Percentiles rank a stretch among this genome's conserved stretches.
Conservation (phyloP, 1,140 invertebrate genomes). For the Anagrus nilaparvatae region DNA sequence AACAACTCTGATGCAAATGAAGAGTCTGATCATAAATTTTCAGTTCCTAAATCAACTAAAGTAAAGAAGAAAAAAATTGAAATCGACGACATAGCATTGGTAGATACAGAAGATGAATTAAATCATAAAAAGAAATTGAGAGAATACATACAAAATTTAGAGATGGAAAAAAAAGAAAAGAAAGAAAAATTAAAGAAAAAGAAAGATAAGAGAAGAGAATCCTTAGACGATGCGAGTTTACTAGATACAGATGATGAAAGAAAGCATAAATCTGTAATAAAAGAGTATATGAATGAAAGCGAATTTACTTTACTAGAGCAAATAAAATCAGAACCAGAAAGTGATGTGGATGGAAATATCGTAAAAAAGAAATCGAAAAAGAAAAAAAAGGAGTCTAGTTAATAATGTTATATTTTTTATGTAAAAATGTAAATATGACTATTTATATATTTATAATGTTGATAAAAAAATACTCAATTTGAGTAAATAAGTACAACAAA, state of each 20-base stretch:
- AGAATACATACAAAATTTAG: not conserved
- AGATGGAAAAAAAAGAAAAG: too few species aligned
- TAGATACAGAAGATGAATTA: constrained; percentile 13
- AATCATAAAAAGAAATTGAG: not conserved
- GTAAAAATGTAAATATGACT: too few species aligned
- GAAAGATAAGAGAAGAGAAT: too few species aligned
- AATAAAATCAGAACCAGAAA: constrained; percentile 14
- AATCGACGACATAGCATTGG: not conserved
- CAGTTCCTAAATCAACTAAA: not conserved
- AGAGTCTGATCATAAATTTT: not conserved
- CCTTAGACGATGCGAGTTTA: too few species aligned
- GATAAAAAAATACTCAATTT: too few species aligned
- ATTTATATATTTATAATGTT: too few species aligned
- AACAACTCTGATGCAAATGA: not conserved
- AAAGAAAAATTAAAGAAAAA: too few species aligned
- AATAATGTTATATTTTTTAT: too few species aligned
- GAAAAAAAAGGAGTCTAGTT: too few species aligned
- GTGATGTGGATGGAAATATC: not conserved
- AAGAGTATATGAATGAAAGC: constrained; percentile 8
- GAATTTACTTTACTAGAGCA: constrained; percentile 1
- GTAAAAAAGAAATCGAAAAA: not conserved
- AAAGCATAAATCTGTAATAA: constrained; percentile 7
- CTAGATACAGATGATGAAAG: not conserved
- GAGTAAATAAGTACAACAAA: too few species aligned
- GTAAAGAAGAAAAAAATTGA: not conserved